Conservation (phyloP, 1,140 invertebrate species). For the Sesamia nonagrioides region DNA sequence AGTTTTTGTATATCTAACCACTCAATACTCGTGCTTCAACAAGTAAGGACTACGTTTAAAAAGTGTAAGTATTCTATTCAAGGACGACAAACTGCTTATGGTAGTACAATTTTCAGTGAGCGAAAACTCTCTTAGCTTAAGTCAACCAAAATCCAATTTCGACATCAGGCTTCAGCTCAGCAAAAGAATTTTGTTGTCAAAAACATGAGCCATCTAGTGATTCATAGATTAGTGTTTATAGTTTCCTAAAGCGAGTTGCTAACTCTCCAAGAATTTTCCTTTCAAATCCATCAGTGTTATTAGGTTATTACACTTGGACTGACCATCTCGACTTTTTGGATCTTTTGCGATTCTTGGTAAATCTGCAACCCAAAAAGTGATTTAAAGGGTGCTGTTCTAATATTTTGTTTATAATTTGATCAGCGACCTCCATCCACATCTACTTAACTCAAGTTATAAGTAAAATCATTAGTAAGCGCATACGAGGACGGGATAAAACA, state of each 20-base stretch:
- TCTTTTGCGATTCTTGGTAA: background rate
- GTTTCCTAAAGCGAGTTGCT: background rate
- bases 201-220: no score
- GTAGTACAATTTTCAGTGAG: no score
- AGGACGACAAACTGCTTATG: background rate
- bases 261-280: background rate
- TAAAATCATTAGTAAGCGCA: conserved; percentile 37
- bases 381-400: conserved; percentile 19
- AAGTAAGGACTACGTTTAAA: background rate
- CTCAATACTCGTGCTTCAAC: background rate
- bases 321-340: no score
- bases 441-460: conserved; percentile 17
- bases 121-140: background rate
- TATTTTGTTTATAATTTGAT: background rate
- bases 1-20: background rate
- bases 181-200: no score
- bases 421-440: conserved; percentile 8
- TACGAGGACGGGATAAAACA: conserved; percentile 50
- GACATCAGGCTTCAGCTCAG: no score
- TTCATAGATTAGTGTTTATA: background rate
- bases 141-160: no score
- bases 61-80: background rate
- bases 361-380: conserved; percentile 4
- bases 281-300: background rate
- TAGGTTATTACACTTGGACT: background rate